Conservation (phyloP, 2,113 vertebrate genomes). For the Falco punctatus region DNA sequence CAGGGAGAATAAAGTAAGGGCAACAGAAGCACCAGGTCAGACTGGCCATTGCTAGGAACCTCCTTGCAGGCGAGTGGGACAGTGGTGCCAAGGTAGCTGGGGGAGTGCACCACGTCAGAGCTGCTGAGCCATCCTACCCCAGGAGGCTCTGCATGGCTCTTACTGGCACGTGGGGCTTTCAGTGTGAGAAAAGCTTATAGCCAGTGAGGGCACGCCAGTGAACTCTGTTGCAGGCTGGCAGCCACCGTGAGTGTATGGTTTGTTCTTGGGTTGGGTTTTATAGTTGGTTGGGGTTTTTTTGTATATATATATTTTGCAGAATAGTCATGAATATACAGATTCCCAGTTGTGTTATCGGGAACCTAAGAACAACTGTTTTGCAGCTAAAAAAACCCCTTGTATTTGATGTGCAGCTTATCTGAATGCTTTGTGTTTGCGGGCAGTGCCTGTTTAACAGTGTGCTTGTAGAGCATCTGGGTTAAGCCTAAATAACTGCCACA, state of each 20-base stretch:
- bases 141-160: background rate
- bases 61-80: rapidly evolving
- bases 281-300: background rate
- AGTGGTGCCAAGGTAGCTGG: background rate
- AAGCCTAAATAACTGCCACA: no score
- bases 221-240: background rate
- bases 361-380: background rate
- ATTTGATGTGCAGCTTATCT: background rate
- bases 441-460: background rate
- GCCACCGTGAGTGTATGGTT: background rate
- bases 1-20: background rate
- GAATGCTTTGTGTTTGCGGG: background rate
- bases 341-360: background rate
- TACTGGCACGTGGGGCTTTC: rapidly evolving
- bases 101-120: background rate
- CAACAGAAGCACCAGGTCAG: background rate
- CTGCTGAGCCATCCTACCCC: background rate
- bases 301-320: background rate
- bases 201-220: background rate
- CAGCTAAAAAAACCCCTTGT: background rate
- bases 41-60: background rate
- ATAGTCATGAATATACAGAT: background rate
- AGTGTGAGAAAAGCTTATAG: background rate
- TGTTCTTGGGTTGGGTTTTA: background rate
- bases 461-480: background rate